These are phyloP conservation scores for Panulirus ornatus DNA, from an alignment of 1,140 invertebrate species.

Conservation along the genomic window DNA sequence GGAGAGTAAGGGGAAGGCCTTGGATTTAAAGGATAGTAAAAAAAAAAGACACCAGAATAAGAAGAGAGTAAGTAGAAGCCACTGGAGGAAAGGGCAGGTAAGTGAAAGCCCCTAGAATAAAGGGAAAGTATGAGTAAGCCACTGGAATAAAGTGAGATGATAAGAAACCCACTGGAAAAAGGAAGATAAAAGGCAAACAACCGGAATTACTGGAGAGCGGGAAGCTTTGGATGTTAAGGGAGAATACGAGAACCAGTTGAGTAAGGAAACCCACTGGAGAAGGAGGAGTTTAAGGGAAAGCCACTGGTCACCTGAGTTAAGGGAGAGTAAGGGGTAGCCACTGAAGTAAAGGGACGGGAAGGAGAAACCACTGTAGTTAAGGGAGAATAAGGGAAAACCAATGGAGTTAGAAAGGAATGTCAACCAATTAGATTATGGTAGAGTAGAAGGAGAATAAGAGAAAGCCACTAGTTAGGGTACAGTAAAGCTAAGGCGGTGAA, in stretches of 20 bases:
- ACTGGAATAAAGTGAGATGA: not conserved
- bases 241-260: too few species aligned
- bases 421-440: not conserved
- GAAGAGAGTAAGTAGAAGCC: too few species aligned
- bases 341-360: not conserved
- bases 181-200: not conserved
- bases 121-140: conserved; percentile 2
- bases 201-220: not conserved
- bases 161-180: not conserved
- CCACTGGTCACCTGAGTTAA: too few species aligned
- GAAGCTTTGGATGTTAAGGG: too few species aligned
- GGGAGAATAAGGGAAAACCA: too few species aligned
- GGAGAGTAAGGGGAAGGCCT: not conserved
- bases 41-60: not conserved
- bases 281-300: too few species aligned
- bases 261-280: too few species aligned
- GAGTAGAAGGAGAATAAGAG: not conserved
- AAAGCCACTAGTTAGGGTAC: too few species aligned
- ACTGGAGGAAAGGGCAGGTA: too few species aligned
- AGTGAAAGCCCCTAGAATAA: not conserved
- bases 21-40: not conserved
- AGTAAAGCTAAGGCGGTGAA: not conserved
- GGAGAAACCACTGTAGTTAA: too few species aligned
- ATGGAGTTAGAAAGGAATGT: not conserved
- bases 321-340: not conserved